Percentiles rank a stretch among this genome's conserved stretches.
Evolutionary conservation across 30 jellyfish, hydroid and myxozoan genomes (phyloP).

Genomic region (Catostylus mosaicus): DNA sequence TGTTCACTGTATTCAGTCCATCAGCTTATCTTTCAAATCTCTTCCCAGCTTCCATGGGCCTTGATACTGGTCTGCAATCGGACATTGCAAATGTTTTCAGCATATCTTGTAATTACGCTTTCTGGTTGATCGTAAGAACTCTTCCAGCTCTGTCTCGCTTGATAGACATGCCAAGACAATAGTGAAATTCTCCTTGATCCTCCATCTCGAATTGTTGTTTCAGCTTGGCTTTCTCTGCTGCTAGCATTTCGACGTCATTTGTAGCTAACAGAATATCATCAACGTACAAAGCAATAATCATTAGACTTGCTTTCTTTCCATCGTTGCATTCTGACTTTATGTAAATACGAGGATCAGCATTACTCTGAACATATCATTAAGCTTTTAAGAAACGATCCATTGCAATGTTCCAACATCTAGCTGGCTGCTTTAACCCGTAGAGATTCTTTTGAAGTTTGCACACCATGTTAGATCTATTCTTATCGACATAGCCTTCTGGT

Average conservation of each 20-base stretch:
- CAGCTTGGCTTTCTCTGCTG: slow-evolving; percentile 16
- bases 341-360: slow-evolving; percentile 68
- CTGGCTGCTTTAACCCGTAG: slow-evolving; percentile 79
- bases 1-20: slow-evolving; percentile 11
- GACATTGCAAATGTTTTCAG: slow-evolving; percentile 58
- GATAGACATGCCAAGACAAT: slow-evolving; percentile 53
- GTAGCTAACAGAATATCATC: slow-evolving; percentile 44
- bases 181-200: slow-evolving; percentile 48
- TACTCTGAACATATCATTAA: slow-evolving; percentile 48
- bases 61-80: slow-evolving; percentile 56
- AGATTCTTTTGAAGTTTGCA: slow-evolving; percentile 59
- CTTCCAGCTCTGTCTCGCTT: slow-evolving; percentile 41
- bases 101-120: slow-evolving; percentile 23
- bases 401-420: slow-evolving; percentile 66
- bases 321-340: slow-evolving; percentile 8
- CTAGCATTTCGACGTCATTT: slow-evolving; percentile 27
- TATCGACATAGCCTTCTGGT: slow-evolving; percentile 65
- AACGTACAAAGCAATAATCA: slow-evolving; percentile 23
- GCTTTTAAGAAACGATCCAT: slow-evolving; percentile 36
- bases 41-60: slow-evolving; percentile 33
- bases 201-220: slow-evolving; percentile 49
- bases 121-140: slow-evolving; percentile 31
- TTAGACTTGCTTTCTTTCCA: slow-evolving; percentile 11
- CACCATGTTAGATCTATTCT: slow-evolving; percentile 33
- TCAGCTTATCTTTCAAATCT: slow-evolving; percentile 14